Conservation (phyloP, 2,113 vertebrate genomes). For the Odocoileus hemionus region DNA sequence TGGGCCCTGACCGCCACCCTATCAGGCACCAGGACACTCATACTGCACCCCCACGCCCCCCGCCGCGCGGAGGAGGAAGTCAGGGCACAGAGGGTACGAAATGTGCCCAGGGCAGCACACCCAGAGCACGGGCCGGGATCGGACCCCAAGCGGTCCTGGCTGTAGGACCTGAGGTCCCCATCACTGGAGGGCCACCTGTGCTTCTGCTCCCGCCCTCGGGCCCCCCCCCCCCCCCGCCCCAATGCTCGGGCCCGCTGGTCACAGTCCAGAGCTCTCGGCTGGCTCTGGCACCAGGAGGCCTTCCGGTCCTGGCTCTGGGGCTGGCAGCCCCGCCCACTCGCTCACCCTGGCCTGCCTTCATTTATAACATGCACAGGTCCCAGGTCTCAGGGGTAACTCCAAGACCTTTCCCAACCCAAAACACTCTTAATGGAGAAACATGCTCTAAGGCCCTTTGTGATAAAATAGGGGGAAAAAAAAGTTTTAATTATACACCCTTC, state of each 20-base stretch:
- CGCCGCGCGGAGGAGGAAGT: not conserved
- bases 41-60: not conserved
- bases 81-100: not conserved
- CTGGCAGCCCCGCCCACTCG: fast-evolving
- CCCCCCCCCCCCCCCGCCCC: too few species aligned
- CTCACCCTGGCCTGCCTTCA: not conserved
- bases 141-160: not conserved
- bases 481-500: too few species aligned
- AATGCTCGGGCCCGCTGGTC: fast-evolving
- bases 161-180: not conserved
- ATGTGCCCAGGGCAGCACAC: fast-evolving
- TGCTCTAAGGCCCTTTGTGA: not conserved
- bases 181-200: fast-evolving
- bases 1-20: not conserved
- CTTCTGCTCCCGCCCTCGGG: fast-evolving
- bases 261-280: not conserved
- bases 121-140: fast-evolving
- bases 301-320: fast-evolving
- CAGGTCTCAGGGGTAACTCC: fast-evolving
- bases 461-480: fast-evolving
- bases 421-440: fast-evolving
- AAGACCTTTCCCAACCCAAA: not conserved
- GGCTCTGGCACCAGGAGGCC: not conserved
- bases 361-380: not conserved
- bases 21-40: not conserved